These are phyloP conservation scores for Ruditapes philippinarum DNA, from an alignment of 1,140 invertebrate genomes.

Conservation along the genomic window DNA sequence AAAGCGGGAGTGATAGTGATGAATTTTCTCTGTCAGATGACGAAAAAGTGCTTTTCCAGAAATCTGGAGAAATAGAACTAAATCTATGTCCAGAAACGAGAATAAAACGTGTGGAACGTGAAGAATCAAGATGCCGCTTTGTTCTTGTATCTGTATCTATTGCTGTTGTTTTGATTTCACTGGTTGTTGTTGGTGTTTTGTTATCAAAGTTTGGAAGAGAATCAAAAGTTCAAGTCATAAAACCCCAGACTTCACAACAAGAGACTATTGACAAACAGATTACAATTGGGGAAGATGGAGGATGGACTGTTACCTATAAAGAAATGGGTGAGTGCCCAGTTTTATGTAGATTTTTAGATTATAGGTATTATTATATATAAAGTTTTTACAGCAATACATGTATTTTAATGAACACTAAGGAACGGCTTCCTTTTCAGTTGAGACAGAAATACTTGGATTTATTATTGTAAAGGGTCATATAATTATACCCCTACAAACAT, in stretches of 20 bases:
- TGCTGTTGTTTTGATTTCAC: background rate
- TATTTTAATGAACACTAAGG: too few species aligned
- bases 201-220: too few species aligned
- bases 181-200: background rate
- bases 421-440: too few species aligned
- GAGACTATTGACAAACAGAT: background rate
- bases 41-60: conserved; percentile 47
- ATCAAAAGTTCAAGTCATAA: too few species aligned
- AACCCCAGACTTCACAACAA: background rate
- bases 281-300: background rate
- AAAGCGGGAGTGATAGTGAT: conserved; percentile 23
- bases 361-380: too few species aligned
- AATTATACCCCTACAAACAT: too few species aligned
- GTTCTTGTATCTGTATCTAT: background rate
- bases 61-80: conserved; percentile 50
- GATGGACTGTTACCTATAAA: background rate
- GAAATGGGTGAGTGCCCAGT: conserved; percentile 14
- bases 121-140: background rate
- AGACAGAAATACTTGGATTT: too few species aligned
- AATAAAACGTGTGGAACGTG: background rate
- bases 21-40: conserved; percentile 33
- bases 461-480: too few species aligned
- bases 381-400: too few species aligned
- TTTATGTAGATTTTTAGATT: too few species aligned
- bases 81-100: conserved; percentile 35